Conservation (phyloP, 2,113 vertebrate genomes). For the Cephalopterus ornatus region DNA sequence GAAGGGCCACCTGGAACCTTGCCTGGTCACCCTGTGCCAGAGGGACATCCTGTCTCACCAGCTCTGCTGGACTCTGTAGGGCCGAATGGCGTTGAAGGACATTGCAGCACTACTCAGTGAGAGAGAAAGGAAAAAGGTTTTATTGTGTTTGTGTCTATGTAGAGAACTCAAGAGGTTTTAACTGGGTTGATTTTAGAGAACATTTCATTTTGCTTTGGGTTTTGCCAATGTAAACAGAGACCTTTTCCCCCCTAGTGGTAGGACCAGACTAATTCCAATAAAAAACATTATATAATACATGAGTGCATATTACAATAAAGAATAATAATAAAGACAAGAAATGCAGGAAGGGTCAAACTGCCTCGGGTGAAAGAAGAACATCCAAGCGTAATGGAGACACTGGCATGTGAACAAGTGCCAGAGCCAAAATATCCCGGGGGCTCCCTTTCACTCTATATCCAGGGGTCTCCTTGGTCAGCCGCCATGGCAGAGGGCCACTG, state of each 20-base stretch:
- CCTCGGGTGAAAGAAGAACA: background rate
- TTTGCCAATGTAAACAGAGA: background rate
- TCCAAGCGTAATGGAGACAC: constrained; percentile 16
- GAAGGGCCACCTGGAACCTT: background rate
- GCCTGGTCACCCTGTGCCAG: background rate
- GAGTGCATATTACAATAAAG: background rate
- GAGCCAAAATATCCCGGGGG: constrained; percentile 11
- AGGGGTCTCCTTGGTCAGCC: constrained; percentile 43
- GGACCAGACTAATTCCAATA: background rate
- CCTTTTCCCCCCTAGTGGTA: background rate
- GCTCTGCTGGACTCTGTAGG: background rate
- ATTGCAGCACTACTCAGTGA: background rate
- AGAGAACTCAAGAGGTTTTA: background rate
- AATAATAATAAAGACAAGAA: background rate
- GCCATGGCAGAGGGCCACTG: constrained; percentile 37
- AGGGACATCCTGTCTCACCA: background rate
- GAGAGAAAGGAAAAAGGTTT: background rate
- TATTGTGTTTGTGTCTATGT: background rate
- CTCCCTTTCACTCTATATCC: constrained; percentile 31
- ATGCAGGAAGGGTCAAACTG: background rate
- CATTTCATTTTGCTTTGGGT: fast-evolving
- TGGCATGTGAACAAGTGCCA: background rate
- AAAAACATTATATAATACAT: background rate
- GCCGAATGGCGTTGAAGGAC: background rate
- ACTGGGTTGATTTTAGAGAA: background rate